Evolutionary conservation across 1,140 invertebrate species (phyloP).

Genomic region (Frieseomelitta varia): DNA sequence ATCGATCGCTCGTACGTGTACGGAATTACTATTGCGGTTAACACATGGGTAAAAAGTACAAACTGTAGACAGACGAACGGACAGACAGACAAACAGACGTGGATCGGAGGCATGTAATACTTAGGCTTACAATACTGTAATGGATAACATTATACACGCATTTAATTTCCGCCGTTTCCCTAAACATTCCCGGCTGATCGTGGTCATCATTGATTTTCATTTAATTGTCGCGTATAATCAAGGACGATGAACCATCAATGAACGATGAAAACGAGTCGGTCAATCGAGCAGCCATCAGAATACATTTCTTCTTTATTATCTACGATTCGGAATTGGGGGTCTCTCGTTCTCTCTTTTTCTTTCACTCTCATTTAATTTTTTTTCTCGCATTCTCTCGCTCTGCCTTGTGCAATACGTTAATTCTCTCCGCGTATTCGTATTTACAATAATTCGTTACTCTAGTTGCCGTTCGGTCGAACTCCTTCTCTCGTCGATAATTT

Average conservation of each 20-base stretch:
- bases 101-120: conserved; percentile 68
- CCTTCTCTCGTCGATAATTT: conserved; percentile 48
- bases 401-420: conserved; percentile 43
- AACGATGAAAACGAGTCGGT: conserved; percentile 58
- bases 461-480: conserved; percentile 44
- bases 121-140: conserved; percentile 78
- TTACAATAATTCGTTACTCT: conserved; percentile 74
- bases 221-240: conserved; percentile 43
- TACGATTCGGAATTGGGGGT: conserved; percentile 53
- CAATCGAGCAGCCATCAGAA: conserved; percentile 51
- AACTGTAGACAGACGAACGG: conserved; percentile 61
- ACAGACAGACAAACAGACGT: conserved; percentile 64
- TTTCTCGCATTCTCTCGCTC: conserved; percentile 18
- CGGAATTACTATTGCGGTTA: conserved; percentile 49
- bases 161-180: conserved; percentile 51
- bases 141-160: conserved; percentile 74
- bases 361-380: conserved; percentile 9
- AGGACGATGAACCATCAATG: conserved; percentile 53
- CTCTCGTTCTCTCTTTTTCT: conserved; percentile 21
- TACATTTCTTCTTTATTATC: conserved; percentile 50
- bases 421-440: conserved; percentile 69
- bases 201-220: conserved; percentile 42
- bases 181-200: conserved; percentile 49
- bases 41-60: conserved; percentile 57
- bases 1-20: conserved; percentile 47